A percentile compares a stretch with the other conserved stretches of the same genome.
phyloP scores from a whole-genome alignment of 2,797 vertebrate genomes.

The Arrhamphus sclerolepis region DNA sequence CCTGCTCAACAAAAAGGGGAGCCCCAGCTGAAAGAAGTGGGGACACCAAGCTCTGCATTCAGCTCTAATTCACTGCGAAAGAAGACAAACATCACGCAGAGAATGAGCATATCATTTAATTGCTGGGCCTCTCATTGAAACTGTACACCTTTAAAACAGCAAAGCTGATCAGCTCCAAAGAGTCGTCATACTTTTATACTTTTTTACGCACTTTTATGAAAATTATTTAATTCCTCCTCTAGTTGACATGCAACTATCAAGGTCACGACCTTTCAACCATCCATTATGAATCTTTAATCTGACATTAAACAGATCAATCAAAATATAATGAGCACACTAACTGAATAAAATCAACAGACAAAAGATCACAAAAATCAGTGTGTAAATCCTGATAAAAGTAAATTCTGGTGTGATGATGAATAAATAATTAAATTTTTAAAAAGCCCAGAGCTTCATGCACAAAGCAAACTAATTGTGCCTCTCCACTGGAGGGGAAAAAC shows the following conservation, averaged over 20 bases:
- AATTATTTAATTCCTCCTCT: conserved; percentile 9
- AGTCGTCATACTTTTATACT: conserved; percentile 12
- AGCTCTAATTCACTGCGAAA: conserved; percentile 52
- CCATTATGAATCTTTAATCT: conserved; percentile 15
- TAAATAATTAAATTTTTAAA: no score
- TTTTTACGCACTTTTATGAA: conserved; percentile 2
- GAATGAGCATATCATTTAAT: conserved; percentile 32
- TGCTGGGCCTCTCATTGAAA: conserved; percentile 11
- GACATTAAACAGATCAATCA: conserved; percentile 37
- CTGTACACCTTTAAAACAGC: conserved; percentile 9
- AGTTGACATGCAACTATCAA: conserved; percentile 19
- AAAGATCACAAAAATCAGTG: conserved; percentile 51
- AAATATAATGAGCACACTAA: conserved; percentile 1
- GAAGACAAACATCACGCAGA: conserved; percentile 33
- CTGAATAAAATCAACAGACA: conserved; percentile 26
- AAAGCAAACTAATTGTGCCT: conserved; percentile 55
- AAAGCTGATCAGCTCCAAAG: not conserved
- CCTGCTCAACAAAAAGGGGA: conserved; percentile 46
- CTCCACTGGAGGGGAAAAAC: conserved; percentile 40
- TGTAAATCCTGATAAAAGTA: conserved; percentile 70
- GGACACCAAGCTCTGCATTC: conserved; percentile 35
- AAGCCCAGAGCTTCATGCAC: conserved; percentile 41
- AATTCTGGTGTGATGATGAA: conserved; percentile 71
- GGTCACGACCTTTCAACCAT: conserved; percentile 12
- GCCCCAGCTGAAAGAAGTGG: conserved; percentile 37